Conservation (phyloP, 2,888 invertebrate genomes). For the Athrips mouffetella region DNA sequence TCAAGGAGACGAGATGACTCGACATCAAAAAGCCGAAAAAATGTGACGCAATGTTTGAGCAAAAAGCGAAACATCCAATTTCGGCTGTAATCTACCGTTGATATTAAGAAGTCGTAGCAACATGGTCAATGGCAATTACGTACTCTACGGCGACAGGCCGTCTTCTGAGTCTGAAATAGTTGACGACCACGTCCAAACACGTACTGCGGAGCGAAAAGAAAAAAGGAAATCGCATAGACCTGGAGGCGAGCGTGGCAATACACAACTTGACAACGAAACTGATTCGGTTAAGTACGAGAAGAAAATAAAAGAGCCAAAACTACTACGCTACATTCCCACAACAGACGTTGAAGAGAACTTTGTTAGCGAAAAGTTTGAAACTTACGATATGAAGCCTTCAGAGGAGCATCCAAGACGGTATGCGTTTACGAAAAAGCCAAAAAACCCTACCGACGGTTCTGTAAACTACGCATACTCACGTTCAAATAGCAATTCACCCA, state of each 20-base stretch:
- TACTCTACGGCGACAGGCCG: slow-evolving; percentile 65
- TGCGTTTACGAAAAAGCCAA: slow-evolving; percentile 63
- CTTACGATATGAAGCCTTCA: slow-evolving; percentile 57
- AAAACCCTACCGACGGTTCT: slow-evolving; percentile 66
- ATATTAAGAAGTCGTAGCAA: slow-evolving; percentile 31
- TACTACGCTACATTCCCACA: slow-evolving; percentile 64
- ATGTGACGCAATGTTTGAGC: slow-evolving; percentile 37
- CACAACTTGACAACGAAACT: slow-evolving; percentile 66
- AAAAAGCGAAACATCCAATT: slow-evolving; percentile 30
- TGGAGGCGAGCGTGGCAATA: slow-evolving; percentile 60
- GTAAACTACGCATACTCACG: slow-evolving; percentile 67
- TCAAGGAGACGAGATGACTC: slow-evolving; percentile 25
- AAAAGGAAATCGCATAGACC: slow-evolving; percentile 56
- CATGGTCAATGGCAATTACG: slow-evolving; percentile 75
- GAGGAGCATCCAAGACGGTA: slow-evolving; percentile 59
- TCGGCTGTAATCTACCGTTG: slow-evolving; percentile 21
- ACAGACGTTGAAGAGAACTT: slow-evolving; percentile 64
- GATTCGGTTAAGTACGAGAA: slow-evolving; percentile 69
- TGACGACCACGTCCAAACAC: slow-evolving; percentile 62
- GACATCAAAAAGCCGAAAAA: slow-evolving; percentile 27
- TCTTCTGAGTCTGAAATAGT: slow-evolving; percentile 66
- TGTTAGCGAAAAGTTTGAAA: slow-evolving; percentile 65
- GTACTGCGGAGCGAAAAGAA: slow-evolving; percentile 54
- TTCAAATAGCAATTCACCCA: slow-evolving; percentile 69
- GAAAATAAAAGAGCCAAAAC: slow-evolving; percentile 61